A percentile compares a stretch with the other conserved stretches of the same genome.
Conservation (phyloP, 2,113 vertebrate genomes). For the Rhinoderma darwinii region DNA sequence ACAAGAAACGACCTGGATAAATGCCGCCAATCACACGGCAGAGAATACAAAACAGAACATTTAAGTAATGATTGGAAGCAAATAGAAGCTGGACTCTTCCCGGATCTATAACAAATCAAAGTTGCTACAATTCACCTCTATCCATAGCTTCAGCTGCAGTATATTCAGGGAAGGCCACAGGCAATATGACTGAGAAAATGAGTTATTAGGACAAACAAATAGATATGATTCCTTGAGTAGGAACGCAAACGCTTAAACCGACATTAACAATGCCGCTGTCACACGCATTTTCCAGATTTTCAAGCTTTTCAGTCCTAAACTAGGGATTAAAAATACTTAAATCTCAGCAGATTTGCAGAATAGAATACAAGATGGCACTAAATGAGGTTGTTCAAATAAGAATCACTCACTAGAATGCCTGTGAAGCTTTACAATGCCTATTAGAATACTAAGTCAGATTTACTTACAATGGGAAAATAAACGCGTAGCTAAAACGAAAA, state of each 20-base stretch:
- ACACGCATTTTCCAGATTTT: conserved; percentile 51
- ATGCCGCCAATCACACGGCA: conserved; percentile 31
- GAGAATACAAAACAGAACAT: conserved; percentile 42
- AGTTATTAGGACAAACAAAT: conserved; percentile 55
- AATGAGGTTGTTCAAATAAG: conserved; percentile 47
- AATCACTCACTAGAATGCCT: conserved; percentile 29
- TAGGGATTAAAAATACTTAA: conserved; percentile 50
- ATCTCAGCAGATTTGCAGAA: conserved; percentile 55
- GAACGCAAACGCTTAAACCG: conserved; percentile 33
- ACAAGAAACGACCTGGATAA: conserved; percentile 44
- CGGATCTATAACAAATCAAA: conserved; percentile 30
- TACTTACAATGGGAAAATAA: conserved; percentile 17
- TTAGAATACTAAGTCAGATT: conserved; percentile 42
- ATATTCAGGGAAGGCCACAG: conserved; percentile 28
- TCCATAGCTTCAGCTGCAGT: not conserved
- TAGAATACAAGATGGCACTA: conserved; percentile 35
- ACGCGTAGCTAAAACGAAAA: not conserved
- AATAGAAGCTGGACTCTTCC: not conserved
- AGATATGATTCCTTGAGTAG: conserved; percentile 25
- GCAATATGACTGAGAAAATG: conserved; percentile 45
- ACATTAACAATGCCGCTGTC: conserved; percentile 41
- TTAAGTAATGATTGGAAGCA: conserved; percentile 44
- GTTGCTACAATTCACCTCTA: conserved; percentile 21
- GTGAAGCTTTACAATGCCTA: conserved; percentile 22
- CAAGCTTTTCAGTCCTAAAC: conserved; percentile 46